These are phyloP conservation scores for Cottus gobio DNA, from an alignment of 2,113 vertebrate genomes.

Conservation along the genomic window DNA sequence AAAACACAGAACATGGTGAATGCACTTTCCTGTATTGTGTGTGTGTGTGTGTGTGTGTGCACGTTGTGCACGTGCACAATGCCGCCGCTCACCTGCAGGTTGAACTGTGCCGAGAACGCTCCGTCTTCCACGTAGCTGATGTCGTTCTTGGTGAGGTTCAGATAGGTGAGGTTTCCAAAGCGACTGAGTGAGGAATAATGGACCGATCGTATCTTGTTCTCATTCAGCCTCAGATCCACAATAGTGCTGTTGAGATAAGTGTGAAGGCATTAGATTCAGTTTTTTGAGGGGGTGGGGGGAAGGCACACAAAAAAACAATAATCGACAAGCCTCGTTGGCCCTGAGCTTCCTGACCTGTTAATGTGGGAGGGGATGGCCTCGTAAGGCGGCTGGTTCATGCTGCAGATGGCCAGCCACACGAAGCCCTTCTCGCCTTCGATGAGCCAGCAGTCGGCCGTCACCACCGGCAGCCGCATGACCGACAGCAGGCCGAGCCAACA, in stretches of 20 bases:
- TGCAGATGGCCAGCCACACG: conserved; percentile 99
- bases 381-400: conserved; percentile 98
- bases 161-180: conserved; percentile 98
- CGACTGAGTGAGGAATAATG: conserved; percentile 95
- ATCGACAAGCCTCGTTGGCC: background rate
- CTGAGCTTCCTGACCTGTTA: conserved; percentile 80
- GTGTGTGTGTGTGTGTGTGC: background rate
- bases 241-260: conserved; percentile 86
- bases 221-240: conserved; percentile 95
- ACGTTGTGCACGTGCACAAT: background rate
- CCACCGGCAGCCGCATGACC: conserved; percentile 82
- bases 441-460: conserved; percentile 94
- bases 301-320: background rate
- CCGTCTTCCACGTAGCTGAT: conserved; percentile 97
- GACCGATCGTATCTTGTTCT: conserved; percentile 97
- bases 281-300: too few relatives aligned
- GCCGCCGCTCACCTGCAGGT: conserved; percentile 83
- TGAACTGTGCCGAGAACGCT: conserved; percentile 96
- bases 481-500: conserved; percentile 85
- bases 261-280: background rate
- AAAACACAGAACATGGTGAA: background rate
- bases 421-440: conserved; percentile 99
- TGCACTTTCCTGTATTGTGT: background rate
- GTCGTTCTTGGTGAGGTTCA: conserved; percentile 99
- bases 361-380: conserved; percentile 97